These are phyloP conservation scores for Cepaea hortensis DNA, from an alignment of 2,888 invertebrate genomes.

Conservation along the genomic window DNA sequence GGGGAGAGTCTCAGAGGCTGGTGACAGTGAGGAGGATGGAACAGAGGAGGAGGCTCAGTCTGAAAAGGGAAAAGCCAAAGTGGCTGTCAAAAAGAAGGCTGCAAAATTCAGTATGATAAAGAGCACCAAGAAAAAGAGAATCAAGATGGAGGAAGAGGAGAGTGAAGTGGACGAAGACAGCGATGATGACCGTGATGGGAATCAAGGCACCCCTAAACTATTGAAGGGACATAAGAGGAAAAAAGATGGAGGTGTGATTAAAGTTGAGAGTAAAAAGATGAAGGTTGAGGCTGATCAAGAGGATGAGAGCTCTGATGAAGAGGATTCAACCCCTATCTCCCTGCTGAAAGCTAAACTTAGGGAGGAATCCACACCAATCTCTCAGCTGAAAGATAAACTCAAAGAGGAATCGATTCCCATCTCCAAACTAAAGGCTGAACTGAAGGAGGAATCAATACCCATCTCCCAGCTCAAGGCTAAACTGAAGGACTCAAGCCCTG, in stretches of 20 bases:
- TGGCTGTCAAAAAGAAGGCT: constrained; percentile 13
- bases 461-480: constrained; percentile 46
- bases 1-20: not conserved
- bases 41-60: not conserved
- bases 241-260: not conserved
- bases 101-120: not conserved
- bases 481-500: not conserved
- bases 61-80: constrained; percentile 14
- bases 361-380: constrained; percentile 44
- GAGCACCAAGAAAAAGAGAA: not conserved
- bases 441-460: constrained; percentile 44
- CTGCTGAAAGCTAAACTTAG: constrained; percentile 43
- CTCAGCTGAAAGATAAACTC: constrained; percentile 42
- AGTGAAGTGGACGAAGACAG: not conserved
- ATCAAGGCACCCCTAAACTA: not conserved
- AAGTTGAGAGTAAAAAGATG: not conserved
- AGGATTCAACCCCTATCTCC: constrained; percentile 45
- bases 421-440: constrained; percentile 41
- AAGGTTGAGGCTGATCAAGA: not conserved
- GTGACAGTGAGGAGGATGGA: constrained; percentile 11
- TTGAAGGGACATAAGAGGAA: constrained; percentile 36
- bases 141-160: not conserved
- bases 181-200: constrained; percentile 3
- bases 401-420: constrained; percentile 39
- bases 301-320: constrained; percentile 39